Conservation (phyloP, 2,888 invertebrate species). For the Synergus itoensis region DNA sequence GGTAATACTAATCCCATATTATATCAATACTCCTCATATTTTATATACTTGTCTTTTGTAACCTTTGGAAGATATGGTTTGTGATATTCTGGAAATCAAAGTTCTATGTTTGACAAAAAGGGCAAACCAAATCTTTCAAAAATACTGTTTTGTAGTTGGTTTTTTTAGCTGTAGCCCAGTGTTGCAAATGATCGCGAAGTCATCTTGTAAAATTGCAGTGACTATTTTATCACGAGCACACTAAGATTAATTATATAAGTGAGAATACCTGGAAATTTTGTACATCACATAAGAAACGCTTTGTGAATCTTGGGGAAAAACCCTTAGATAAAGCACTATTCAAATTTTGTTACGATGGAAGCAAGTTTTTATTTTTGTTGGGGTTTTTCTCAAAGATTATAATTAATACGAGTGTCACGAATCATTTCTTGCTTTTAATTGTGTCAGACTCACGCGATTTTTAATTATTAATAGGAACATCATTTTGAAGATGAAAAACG, state of each 20-base stretch:
- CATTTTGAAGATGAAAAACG: conserved; percentile 29
- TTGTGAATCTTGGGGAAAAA: neutral
- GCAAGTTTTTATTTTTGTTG: neutral
- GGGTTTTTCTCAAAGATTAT: conserved; percentile 5
- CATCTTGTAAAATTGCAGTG: conserved; percentile 25
- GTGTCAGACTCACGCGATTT: neutral
- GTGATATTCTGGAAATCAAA: neutral
- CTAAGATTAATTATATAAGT: conserved; percentile 1
- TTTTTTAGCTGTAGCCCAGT: conserved; percentile 66
- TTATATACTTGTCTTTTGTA: conserved; percentile 69
- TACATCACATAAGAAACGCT: neutral
- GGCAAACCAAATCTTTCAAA: conserved; percentile 70
- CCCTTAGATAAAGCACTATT: neutral
- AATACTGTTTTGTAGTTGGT: conserved; percentile 65
- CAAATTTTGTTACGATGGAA: neutral
- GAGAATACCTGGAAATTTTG: conserved; percentile 17
- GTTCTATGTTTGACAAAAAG: conserved; percentile 50
- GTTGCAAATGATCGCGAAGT: conserved; percentile 52
- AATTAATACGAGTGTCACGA: neutral
- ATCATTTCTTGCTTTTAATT: conserved; percentile 6
- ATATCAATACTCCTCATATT: conserved; percentile 78
- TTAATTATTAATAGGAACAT: conserved; percentile 20
- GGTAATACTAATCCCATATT: conserved; percentile 79
- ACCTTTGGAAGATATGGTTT: conserved; percentile 69
- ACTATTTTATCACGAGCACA: conserved; percentile 31